These are phyloP conservation scores for Leptatherina wallacei DNA, from an alignment of 2,797 vertebrate genomes.

Conservation along the genomic window DNA sequence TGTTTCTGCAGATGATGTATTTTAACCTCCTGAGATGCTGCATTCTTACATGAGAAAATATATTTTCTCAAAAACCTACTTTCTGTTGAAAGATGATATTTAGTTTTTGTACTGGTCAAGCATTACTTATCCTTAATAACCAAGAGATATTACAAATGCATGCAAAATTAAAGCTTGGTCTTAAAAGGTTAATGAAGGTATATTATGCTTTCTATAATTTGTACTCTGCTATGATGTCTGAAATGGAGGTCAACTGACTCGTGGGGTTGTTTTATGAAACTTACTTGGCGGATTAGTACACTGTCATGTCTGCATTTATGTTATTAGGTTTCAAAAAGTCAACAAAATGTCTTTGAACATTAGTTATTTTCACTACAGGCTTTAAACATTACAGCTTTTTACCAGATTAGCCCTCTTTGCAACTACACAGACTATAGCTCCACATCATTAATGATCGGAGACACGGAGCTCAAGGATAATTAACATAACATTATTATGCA, in stretches of 20 bases:
- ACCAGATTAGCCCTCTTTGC: not conserved
- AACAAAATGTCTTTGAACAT: not conserved
- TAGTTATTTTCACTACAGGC: not conserved
- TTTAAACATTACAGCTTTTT: not conserved
- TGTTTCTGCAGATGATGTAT: not conserved
- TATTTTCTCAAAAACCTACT: not conserved
- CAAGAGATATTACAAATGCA: not conserved
- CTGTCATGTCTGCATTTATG: not conserved
- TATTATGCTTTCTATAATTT: not conserved
- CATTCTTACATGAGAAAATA: not conserved
- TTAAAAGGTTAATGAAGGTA: constrained; percentile 1
- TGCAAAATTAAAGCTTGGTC: not conserved
- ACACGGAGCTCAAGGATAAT: not conserved
- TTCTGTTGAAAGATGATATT: not conserved
- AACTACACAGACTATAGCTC: not conserved
- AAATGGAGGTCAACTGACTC: not conserved
- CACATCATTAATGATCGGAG: not conserved
- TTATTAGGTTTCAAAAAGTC: not conserved
- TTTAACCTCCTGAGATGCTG: not conserved
- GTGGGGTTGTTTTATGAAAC: not conserved
- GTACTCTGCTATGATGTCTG: not conserved
- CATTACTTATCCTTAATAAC: not conserved
- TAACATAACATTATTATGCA: not conserved
- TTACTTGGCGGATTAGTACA: not conserved
- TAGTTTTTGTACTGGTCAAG: not conserved